Evolutionary conservation across 2,888 invertebrate genomes (phyloP), one percentile per base, ranked within the genome.

Genomic region (Mesorhabditis belari): DNA sequence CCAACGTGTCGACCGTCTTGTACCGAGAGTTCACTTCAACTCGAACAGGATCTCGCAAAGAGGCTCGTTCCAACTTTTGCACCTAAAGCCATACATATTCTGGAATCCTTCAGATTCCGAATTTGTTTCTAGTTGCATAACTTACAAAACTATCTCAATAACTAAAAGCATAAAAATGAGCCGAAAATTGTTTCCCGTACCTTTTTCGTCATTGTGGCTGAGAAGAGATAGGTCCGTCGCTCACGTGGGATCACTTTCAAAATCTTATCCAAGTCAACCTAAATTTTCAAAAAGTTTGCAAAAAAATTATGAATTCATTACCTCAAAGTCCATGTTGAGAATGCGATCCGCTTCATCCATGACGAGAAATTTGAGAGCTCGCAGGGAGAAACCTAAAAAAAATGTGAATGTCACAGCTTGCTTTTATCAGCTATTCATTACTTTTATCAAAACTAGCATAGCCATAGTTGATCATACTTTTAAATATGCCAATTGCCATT

Each of bases 291-390:
- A 35, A 29, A n/a, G 12, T 21, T 12, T 6, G 21, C 9, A 51
- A 51, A 51, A 21, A 6, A 21, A 51, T 51, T 51, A 9, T 21
- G 23, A 19, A 4, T 6, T 55, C 24, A 28, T 23, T 28, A 90
- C 88, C 84, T 96, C 96, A 81, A 99, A 99, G 81, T 98, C 98
- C 93, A 95, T 92, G 82, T 96, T 96, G 3, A 99, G 85, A 73
- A 98, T 98, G 70, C 96, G 87, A 83, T 98, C 98, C 0, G 98
- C 98, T 87, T 98, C 98, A 77, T 98, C 98, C 93, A 98, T 93
- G 0, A 96, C 90, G 87, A 81, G 62, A 52, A 66, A 80, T 82
- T 94, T 93, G 0, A 95, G 84, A 1, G 90, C 87, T 74, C 89
- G 88, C 28, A 95, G 84, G 83, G 89, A 91, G 81, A 98, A 99